Evolutionary conservation across 2,797 vertebrate species (phyloP).

Genomic region (Fringilla coelebs): DNA sequence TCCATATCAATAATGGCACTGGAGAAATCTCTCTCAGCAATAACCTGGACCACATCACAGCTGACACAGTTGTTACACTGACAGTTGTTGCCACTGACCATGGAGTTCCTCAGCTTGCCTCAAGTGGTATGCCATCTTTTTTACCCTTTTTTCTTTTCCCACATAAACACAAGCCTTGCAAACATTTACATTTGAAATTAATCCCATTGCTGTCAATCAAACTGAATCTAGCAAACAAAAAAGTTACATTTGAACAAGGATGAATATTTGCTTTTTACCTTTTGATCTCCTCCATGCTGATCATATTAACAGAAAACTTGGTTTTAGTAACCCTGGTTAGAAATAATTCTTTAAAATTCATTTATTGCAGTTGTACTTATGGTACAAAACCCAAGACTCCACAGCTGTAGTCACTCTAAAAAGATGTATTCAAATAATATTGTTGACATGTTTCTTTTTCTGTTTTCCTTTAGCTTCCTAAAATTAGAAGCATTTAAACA

Average conservation of each 20-base stretch:
- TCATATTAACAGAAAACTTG: neutral
- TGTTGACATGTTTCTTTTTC: neutral
- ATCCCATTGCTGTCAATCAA: neutral
- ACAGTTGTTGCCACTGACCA: conserved; percentile 73
- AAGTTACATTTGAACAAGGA: neutral
- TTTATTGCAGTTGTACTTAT: neutral
- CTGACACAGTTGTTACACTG: conserved; percentile 67
- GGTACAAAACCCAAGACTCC: neutral
- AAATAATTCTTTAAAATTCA: neutral
- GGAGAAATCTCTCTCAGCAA: conserved; percentile 75
- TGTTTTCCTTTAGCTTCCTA: neutral
- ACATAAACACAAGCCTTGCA: neutral
- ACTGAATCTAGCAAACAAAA: neutral
- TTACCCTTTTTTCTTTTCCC: neutral
- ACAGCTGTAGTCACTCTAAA: neutral
- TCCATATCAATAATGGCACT: conserved; percentile 66
- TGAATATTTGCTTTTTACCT: neutral
- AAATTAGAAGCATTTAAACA: neutral
- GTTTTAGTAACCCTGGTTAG: neutral
- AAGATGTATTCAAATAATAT: neutral
- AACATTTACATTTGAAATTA: neutral
- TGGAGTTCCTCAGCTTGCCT: conserved; percentile 68
- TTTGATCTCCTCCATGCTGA: neutral
- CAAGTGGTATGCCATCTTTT: conserved; percentile 68
- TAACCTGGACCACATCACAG: conserved; percentile 56